Conservation (phyloP, 2,888 invertebrate genomes). For the Podotricha telesiphe region DNA sequence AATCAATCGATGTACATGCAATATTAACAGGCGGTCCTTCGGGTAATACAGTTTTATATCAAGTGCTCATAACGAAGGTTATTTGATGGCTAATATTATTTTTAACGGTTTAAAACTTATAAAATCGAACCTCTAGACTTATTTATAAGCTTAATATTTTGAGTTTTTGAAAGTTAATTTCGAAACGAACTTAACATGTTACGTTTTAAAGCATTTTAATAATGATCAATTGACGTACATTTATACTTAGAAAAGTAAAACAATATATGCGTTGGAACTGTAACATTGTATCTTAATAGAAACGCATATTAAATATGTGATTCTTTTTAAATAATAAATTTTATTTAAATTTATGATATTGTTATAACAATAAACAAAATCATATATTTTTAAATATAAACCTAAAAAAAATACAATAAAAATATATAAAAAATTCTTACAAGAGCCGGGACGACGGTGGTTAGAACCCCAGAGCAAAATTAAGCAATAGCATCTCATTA, state of each 20-base stretch:
- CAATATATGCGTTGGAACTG: background rate
- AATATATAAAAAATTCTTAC: no score
- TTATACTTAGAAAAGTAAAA: background rate
- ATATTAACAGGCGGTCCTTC: slow-evolving; percentile 19
- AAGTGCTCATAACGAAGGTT: slow-evolving; percentile 18
- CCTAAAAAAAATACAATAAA: no score
- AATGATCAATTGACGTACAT: background rate
- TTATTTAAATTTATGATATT: no score
- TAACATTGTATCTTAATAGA: no score
- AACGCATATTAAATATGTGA: no score
- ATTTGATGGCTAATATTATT: slow-evolving; percentile 26
- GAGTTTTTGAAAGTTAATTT: background rate
- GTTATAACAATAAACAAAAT: no score
- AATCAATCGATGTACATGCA: slow-evolving; percentile 23
- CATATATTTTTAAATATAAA: no score
- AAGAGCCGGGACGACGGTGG: no score
- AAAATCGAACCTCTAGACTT: background rate
- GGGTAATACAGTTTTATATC: slow-evolving; percentile 23
- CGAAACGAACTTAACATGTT: background rate
- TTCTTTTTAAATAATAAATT: no score
- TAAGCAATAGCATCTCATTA: no score
- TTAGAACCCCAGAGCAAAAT: no score
- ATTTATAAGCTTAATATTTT: background rate
- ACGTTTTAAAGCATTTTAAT: background rate
- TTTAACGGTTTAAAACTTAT: slow-evolving; percentile 9